Evolutionary conservation across 2,113 vertebrate species (phyloP).

Genomic region (Casuarius casuarius): DNA sequence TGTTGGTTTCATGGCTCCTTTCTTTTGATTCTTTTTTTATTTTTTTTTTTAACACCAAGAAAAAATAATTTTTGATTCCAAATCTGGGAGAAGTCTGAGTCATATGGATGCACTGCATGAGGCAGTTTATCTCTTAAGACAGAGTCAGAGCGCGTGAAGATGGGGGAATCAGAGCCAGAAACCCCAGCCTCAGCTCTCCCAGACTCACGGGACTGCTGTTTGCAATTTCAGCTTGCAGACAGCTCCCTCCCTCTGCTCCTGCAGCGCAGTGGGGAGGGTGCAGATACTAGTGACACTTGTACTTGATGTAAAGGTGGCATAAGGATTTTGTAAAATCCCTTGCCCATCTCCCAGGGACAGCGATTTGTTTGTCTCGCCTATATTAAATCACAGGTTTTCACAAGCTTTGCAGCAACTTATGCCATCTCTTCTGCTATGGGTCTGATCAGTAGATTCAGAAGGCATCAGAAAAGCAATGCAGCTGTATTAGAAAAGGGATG

Average conservation of each 20-base stretch:
- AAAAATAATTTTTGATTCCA: neutral
- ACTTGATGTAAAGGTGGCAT: neutral
- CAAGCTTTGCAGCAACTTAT: neutral
- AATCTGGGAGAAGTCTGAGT: neutral
- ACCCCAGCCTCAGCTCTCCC: neutral
- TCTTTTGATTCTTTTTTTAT: neutral
- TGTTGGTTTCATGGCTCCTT: neutral
- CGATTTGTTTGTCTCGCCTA: rapidly evolving
- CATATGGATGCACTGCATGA: rapidly evolving
- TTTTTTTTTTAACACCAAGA: neutral
- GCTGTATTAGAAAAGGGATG: neutral
- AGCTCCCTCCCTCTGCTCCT: neutral
- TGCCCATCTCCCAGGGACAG: neutral
- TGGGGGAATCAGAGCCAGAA: rapidly evolving
- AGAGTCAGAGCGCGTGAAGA: neutral
- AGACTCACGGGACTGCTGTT: neutral
- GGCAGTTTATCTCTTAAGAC: neutral
- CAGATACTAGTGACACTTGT: neutral
- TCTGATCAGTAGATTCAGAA: too few species aligned
- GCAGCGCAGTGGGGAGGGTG: rapidly evolving
- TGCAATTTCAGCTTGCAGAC: rapidly evolving
- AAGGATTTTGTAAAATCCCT: neutral
- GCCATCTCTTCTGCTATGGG: neutral
- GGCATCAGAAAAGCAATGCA: rapidly evolving
- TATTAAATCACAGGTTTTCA: neutral